These are phyloP conservation scores for Loripinus fragilis DNA, from an alignment of 2,888 invertebrate species.

Conservation along the genomic window DNA sequence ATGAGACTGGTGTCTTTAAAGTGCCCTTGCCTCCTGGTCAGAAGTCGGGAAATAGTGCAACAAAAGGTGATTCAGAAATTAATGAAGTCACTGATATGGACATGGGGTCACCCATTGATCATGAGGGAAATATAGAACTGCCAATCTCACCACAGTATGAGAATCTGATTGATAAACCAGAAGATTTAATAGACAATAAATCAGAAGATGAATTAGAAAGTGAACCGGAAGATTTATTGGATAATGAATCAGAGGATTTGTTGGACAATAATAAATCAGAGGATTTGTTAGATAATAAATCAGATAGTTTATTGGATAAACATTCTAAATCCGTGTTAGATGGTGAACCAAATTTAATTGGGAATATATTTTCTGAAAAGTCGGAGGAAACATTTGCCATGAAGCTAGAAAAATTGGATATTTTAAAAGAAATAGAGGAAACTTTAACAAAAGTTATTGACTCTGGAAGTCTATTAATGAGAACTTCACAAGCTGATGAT, in stretches of 20 bases:
- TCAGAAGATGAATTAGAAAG: neutral
- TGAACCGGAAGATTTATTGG: neutral
- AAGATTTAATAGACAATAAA: slow-evolving; percentile 1
- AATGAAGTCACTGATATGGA: slow-evolving; percentile 87
- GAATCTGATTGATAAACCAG: slow-evolving; percentile 54
- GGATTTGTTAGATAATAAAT: neutral
- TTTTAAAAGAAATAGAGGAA: slow-evolving; percentile 36
- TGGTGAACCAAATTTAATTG: neutral
- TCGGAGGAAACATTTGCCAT: slow-evolving; percentile 20
- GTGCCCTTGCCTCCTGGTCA: slow-evolving; percentile 72
- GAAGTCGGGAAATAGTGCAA: slow-evolving; percentile 22
- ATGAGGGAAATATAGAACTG: slow-evolving; percentile 75
- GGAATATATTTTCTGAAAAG: slow-evolving; percentile 13
- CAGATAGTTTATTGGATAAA: neutral
- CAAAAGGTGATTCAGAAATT: slow-evolving; percentile 66
- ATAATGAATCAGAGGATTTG: neutral
- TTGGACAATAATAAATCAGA: neutral
- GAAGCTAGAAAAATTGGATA: slow-evolving; percentile 20
- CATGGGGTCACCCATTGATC: slow-evolving; percentile 85
- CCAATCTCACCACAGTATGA: slow-evolving; percentile 69
- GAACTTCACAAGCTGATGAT: slow-evolving; percentile 29
- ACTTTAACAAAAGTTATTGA: slow-evolving; percentile 14
- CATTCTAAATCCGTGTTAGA: neutral
- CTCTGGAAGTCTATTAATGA: neutral
- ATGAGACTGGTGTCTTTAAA: slow-evolving; percentile 69